These are phyloP conservation scores for Cheilosia variabilis DNA, from an alignment of 2,888 invertebrate species.

Conservation along the genomic window DNA sequence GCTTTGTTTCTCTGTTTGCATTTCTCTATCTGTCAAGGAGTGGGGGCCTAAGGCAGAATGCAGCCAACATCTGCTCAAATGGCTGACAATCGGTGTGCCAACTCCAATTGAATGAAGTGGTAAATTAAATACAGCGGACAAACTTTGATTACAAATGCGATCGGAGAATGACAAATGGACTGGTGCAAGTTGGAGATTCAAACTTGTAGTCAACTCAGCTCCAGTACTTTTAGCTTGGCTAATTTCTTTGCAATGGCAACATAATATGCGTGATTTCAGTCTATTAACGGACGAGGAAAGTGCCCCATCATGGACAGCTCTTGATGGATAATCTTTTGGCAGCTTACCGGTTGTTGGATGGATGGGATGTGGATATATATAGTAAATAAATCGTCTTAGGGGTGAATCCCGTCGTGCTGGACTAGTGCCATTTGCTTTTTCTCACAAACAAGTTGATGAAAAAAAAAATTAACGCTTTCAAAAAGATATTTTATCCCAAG, in stretches of 20 bases:
- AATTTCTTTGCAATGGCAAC: conserved; percentile 31
- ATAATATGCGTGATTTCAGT: conserved; percentile 22
- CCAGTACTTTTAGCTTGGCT: conserved; percentile 34
- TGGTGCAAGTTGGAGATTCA: conserved; percentile 58
- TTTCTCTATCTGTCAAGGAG: conserved; percentile 39
- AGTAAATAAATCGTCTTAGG: neutral
- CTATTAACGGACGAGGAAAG: conserved; percentile 20
- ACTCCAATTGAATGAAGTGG: conserved; percentile 27
- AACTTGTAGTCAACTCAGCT: conserved; percentile 34
- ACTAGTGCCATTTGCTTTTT: neutral
- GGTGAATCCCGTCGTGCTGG: neutral
- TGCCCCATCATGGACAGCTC: conserved; percentile 26
- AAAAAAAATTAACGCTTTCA: conserved; percentile 1
- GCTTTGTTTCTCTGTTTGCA: conserved; percentile 57
- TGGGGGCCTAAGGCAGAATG: neutral
- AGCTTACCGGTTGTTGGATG: conserved; percentile 2
- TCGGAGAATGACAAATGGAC: conserved; percentile 57
- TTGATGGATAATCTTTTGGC: conserved; percentile 44
- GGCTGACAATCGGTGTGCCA: conserved; percentile 46
- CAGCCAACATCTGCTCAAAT: conserved; percentile 39
- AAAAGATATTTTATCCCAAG: neutral
- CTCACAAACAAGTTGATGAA: neutral
- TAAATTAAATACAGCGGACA: conserved; percentile 39
- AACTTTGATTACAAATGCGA: conserved; percentile 36
- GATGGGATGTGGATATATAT: neutral